Evolutionary conservation across 2,113 vertebrate species (phyloP).

Genomic region (Globicephala melas): DNA sequence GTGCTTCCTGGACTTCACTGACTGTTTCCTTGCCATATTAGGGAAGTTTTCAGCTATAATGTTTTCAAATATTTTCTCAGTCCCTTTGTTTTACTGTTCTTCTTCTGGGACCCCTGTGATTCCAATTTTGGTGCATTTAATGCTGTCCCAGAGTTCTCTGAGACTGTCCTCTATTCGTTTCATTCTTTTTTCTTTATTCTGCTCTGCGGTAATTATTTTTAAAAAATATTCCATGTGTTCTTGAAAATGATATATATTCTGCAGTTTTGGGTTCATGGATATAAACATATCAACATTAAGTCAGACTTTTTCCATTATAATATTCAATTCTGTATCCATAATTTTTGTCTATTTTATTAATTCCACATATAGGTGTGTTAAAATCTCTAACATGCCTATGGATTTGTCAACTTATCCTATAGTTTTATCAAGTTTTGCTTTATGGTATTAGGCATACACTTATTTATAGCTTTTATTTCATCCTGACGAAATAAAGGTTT

Average conservation of each 20-base stretch:
- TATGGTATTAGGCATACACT: background rate
- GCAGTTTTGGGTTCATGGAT: background rate
- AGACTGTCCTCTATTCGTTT: no score
- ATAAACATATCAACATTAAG: background rate
- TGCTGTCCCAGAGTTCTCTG: no score
- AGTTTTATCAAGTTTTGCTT: background rate
- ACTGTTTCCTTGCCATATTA: no score
- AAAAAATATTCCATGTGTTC: background rate
- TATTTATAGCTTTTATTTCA: background rate
- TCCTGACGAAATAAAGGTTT: background rate
- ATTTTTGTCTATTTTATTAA: background rate
- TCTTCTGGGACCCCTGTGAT: no score
- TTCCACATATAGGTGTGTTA: background rate
- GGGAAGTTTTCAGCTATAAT: no score
- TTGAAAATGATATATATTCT: background rate
- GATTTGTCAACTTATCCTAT: background rate
- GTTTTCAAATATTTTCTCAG: no score
- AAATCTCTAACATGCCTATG: background rate
- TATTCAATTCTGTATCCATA: background rate
- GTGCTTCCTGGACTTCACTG: no score
- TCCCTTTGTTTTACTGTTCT: no score
- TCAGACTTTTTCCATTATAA: background rate
- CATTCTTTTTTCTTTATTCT: no score
- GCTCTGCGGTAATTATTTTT: no score
- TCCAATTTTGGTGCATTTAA: no score